Base-by-base conservation (phyloP, 2,888 invertebrate species). In the Bhutanitis thaidina region DNA sequence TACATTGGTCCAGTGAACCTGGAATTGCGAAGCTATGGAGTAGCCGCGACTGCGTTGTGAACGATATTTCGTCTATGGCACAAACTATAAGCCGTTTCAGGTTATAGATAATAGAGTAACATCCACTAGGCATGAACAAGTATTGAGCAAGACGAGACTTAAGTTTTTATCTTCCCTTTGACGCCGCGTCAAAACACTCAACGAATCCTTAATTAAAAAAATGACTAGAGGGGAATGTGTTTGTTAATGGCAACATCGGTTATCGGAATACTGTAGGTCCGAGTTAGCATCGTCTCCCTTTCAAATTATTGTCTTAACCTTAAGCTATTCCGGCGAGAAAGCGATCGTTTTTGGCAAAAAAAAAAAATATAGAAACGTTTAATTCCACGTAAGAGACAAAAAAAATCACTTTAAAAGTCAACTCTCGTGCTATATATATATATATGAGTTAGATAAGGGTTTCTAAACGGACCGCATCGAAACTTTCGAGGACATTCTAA, bases 181-280 rank as follows among this genome's bases (percentile, higher is more conserved):
- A 62, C 53, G 46, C 53, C 43, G 27, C 27, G 8, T 27, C 27
- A 27, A 52, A 58, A 59, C 48, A 57, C 59, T 55, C 57, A 59
- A 55, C 47, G 49, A 51, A 53, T 48, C 41, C 54, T 56, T 53
- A 53, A 52, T 46, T 54, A 54, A 53, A 53, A 64, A 76, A 82
- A 84, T 87, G 88, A 87, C 87, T 87, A 87, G 87, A 86, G 68
- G 78, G 87, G 85, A 88, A 88, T 86, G 87, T 85, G 69, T 75
- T 64, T 61, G 55, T 60, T 71, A 73, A 69, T 77, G 79, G 77
- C 78, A 75, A 78, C 76, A 60, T 65, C 70, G 60, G 61, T 1
- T 58, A n/a, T 25, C 29, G 14, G 13, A 64, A 67, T 57, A 52
- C 57, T 49, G 57, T 61, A 79, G 78, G 71, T 80, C 77, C 71